These are phyloP conservation scores for Macrotrachela quadricornifera DNA, from an alignment of 1,140 invertebrate species.

Conservation along the genomic window DNA sequence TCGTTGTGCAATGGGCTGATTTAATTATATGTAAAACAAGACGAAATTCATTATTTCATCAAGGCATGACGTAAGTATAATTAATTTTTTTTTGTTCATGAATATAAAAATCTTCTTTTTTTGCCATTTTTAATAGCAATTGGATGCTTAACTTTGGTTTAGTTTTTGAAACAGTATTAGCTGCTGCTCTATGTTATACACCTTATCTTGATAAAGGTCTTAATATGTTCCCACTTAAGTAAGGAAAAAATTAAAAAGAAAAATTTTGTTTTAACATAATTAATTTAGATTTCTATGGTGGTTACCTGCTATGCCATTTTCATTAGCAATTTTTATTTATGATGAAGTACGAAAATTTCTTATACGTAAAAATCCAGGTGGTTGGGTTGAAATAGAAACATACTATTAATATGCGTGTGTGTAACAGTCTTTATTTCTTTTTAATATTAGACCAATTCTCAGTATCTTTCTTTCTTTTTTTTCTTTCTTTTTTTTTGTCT, in stretches of 20 bases:
- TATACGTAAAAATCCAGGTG: slow-evolving; percentile 65
- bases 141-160: slow-evolving; percentile 29
- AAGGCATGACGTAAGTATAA: slow-evolving; percentile 62
- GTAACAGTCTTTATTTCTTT: too few species aligned
- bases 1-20: slow-evolving; percentile 90
- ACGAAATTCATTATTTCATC: slow-evolving; percentile 79
- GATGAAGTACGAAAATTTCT: slow-evolving; percentile 80
- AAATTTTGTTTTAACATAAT: background rate
- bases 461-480: too few species aligned
- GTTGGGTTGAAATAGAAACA: slow-evolving; percentile 87
- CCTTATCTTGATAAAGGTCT: slow-evolving; percentile 29
- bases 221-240: slow-evolving; percentile 31
- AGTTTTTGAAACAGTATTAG: slow-evolving; percentile 31
- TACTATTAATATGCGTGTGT: slow-evolving; percentile 38
- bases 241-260: slow-evolving; percentile 8
- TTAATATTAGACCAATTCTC: too few species aligned
- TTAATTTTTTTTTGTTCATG: background rate
- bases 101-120: background rate
- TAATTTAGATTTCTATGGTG: slow-evolving; percentile 70
- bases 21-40: slow-evolving; percentile 94
- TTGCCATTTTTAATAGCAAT: slow-evolving; percentile 17
- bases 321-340: slow-evolving; percentile 80
- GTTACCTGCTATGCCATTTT: slow-evolving; percentile 83
- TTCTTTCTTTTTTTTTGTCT: too few species aligned
- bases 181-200: slow-evolving; percentile 28